phyloP scores from a whole-genome alignment of 2,113 vertebrate species.

The Columba livia region DNA sequence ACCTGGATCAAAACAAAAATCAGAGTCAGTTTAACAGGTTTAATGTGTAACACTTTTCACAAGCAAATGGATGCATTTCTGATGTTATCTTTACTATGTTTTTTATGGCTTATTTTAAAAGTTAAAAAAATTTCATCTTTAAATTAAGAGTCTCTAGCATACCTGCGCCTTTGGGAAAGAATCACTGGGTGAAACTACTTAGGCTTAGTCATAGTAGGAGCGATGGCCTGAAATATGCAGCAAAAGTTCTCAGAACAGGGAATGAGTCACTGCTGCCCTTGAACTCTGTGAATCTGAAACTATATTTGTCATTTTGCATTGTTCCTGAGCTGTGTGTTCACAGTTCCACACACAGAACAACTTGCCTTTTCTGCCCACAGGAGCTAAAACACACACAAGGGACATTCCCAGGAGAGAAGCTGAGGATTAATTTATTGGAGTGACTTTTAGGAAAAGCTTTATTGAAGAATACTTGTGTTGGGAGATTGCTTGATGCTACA shows the following conservation, averaged over 20 bases:
- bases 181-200: background rate
- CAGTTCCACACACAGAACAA: background rate
- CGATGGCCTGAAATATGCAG: constrained; percentile 36
- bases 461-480: background rate
- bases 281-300: constrained; percentile 48
- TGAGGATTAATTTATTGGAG: background rate
- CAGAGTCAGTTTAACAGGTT: background rate
- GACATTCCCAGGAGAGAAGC: background rate
- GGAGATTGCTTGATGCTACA: background rate
- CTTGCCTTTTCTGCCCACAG: background rate
- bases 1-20: background rate
- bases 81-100: background rate
- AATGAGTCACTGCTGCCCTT: constrained; percentile 49
- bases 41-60: background rate
- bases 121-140: background rate
- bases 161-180: background rate
- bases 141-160: background rate
- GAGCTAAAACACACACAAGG: background rate
- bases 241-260: constrained; percentile 39
- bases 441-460: background rate
- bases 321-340: background rate
- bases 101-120: background rate
- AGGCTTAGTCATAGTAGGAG: constrained; percentile 32
- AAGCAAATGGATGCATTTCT: background rate
- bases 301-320: constrained; percentile 52